Evolutionary conservation across 2,113 vertebrate genomes (phyloP), one percentile per base, ranked within the genome.

Genomic region (Procavia capensis): DNA sequence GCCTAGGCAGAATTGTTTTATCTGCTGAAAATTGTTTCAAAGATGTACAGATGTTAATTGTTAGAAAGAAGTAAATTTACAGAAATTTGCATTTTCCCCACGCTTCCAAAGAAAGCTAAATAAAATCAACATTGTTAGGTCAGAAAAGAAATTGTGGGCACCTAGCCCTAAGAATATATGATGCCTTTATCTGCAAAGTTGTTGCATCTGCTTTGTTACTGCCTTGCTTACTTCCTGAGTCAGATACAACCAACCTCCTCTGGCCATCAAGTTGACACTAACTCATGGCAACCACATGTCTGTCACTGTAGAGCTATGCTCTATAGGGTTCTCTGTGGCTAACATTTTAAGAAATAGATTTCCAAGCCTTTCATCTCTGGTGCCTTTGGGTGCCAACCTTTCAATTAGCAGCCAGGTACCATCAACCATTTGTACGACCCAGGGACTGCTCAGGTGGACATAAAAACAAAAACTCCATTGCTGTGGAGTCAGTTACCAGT

Each of bases 1-100:
- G 93, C 94, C 93, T 98, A 97, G 75, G 91, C 84, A 91, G 90
- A 88, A 97, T 97, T 96, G 85, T 98, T 98, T 98, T 97, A 97
- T 98, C 97, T 97, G 76, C 86, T 90, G 72, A 97, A 98, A 98
- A 95, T 96, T 93, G 97, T 97, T 98, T 98, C 22, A 19, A 96
- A 98, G 98, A 93, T 50, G 84, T 39, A n/a, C 94, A 98, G 74
- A 96, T 97, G 89, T 97, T 98, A 97, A 98, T 98, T 98, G 91
- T 97, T 98, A 97, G 96, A 96, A 97, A 95, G 88, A 98, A 97
- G 82, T 47, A 98, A 97, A 96, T n/a, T 66, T 97, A 92, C 68
- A 96, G 97, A 98, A 96, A 27, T n/a, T 27, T 25, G 24, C n/a
- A 7, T 75, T 43, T 76, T 50, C 29, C 39, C 8, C 0, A 27